Base-by-base conservation (phyloP, 2,113 vertebrate species). In the Brachyistius frenatus region DNA sequence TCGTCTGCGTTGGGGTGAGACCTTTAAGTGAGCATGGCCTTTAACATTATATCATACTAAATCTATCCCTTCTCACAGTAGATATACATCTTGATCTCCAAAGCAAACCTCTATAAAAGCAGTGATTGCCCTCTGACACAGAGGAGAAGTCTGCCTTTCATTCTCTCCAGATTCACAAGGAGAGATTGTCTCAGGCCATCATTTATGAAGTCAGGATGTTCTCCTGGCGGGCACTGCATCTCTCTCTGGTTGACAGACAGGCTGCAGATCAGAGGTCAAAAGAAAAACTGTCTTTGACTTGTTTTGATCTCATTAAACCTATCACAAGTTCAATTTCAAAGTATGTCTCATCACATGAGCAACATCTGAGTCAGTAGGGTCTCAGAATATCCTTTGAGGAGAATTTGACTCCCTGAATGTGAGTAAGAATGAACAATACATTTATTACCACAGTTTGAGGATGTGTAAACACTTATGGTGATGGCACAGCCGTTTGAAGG, bases 101-200 rank as follows among this genome's bases (percentile, higher is more conserved):
- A 76, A 77, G 33, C 44, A 57, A 78, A 69, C 60, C 10, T 7
- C 37, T 35, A 65, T 44, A 30, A 76, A 79, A 72, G 7, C 69
- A 39, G 2, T 1, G 6, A 14, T 15, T 64, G 46, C 13, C 56
- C 39, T 77, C 62, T 76, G 64, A 76, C 81, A 57, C 66, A 49
- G n/a, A 49, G 37, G 10, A 71, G 49, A 31, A 0, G 33, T 44
- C 44, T 69, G 54, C 35, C 53, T 64, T 61, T 58, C 5, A 14
- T 85, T 77, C 57, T 11, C 1, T 23, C 2, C 55, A 73, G 55
- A 82, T 58, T 69, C 14, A 67, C 3, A 14, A 70, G 23, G 15
- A 64, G 57, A 30, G 23, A 16, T 55, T 23, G 23, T 73, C 74
- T 80, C 41, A 30, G 55, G 14, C 15, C 15, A 6, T 47, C 4